Evolutionary conservation across 2,797 vertebrate genomes (phyloP).

Genomic region (Catamblyrhynchus diadema): DNA sequence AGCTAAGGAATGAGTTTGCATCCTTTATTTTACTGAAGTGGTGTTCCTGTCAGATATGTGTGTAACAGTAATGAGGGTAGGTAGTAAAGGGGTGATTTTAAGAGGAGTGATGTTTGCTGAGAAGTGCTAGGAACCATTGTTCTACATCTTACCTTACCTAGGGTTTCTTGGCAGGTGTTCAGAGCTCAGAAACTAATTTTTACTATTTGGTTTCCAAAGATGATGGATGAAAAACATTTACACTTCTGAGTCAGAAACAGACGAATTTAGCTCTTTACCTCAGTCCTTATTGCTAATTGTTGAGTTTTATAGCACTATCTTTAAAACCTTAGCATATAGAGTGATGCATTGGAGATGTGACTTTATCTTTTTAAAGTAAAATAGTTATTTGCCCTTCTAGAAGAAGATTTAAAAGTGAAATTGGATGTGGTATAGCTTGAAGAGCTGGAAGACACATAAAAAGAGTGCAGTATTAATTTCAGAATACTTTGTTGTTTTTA

Average conservation of each 20-base stretch:
- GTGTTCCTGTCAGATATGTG: neutral
- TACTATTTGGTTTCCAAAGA: neutral
- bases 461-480: neutral
- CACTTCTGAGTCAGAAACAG: neutral
- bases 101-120: neutral
- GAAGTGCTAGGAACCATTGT: neutral
- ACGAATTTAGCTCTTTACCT: neutral
- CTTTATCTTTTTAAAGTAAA: neutral
- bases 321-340: neutral
- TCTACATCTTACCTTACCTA: neutral
- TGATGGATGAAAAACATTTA: neutral
- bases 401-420: neutral
- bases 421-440: rapidly evolving
- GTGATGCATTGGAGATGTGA: neutral
- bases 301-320: neutral
- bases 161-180: neutral
- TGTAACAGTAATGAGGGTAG: neutral
- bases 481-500: rapidly evolving
- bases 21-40: neutral
- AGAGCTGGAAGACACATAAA: neutral
- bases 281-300: neutral
- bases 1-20: neutral
- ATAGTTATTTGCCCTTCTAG: neutral
- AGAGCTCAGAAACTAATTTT: neutral
- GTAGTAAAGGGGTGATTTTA: neutral